A percentile compares a stretch with the other conserved stretches of the same genome.
Evolutionary conservation across 2,113 vertebrate genomes (phyloP).

Genomic region (Chaetodon auriga): DNA sequence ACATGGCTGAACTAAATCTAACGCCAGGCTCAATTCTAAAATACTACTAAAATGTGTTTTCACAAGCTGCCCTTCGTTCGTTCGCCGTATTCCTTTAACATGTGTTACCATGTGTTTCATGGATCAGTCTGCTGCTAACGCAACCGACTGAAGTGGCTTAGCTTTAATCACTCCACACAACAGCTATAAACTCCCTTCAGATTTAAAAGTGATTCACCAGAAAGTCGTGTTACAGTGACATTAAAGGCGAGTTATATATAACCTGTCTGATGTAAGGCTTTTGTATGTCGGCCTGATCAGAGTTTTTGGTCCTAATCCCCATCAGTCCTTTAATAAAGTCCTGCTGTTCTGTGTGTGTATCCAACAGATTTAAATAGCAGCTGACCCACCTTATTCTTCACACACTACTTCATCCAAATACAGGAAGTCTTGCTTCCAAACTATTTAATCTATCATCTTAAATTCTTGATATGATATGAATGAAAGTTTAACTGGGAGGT

Average conservation of each 20-base stretch:
- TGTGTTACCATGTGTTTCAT: slow-evolving; percentile 4
- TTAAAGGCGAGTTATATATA: neutral
- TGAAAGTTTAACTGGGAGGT: neutral
- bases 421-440: neutral
- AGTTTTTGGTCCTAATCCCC: neutral
- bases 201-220: neutral
- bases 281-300: neutral
- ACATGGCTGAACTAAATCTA: slow-evolving; percentile 29
- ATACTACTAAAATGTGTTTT: neutral
- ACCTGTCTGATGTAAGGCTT: neutral
- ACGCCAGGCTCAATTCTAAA: neutral
- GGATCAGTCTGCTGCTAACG: neutral
- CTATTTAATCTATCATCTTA: neutral
- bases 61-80: neutral
- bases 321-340: neutral
- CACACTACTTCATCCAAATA: neutral
- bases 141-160: neutral
- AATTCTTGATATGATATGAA: neutral
- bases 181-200: neutral
- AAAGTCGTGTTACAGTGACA: neutral
- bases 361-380: neutral
- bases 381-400: neutral
- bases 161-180: neutral
- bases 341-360: too few species aligned
- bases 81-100: neutral